Base-by-base conservation (phyloP, 2,888 invertebrate genomes). In the Drosophila putrida region DNA sequence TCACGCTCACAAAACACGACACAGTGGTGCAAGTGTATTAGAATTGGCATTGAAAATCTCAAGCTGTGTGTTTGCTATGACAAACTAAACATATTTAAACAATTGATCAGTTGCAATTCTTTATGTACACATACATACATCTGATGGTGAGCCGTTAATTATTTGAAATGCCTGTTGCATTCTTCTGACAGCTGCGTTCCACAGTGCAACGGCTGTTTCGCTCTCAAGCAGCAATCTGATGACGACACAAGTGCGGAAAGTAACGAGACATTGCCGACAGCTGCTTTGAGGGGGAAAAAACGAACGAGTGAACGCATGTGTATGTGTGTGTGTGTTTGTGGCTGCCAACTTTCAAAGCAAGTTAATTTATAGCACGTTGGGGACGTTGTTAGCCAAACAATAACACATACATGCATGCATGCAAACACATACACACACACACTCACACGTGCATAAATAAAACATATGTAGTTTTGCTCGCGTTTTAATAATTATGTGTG, bases 221-320 rank as follows among this genome's bases (percentile, higher is more conserved):
- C 64, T 70, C 66, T 78, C 59, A 68, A 70, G 65, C 71, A 63
- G 77, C 79, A 80, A 81, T 83, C 82, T 87, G 87, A 84, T 83
- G 83, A 83, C 83, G 83, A 87, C 83, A 83, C 87, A 83, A 87
- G 87, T 87, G 63, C 47, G 82, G 82, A 83, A 87, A 83, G 87
- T 82, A 87, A 87, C 83, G 83, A 83, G 83, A 86, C 79, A 71
- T 60, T 54, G 84, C 69, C 79, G 82, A 87, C 87, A 82, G 77
- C 81, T 79, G 81, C 60, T 68, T 66, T 69, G 8, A 58, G n/a
- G 39, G 51, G 51, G 61, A 51, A 49, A 62, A 53, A 84, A 65
- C 71, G 61, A 87, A 65, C 85, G 82, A 82, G 76, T 75, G 71
- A 80, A 61, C 67, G 54, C 57, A 55, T 50, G 41, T 57, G 36